These are phyloP conservation scores for Vanacampus margaritifer DNA, from an alignment of 2,113 vertebrate genomes.

Conservation along the genomic window DNA sequence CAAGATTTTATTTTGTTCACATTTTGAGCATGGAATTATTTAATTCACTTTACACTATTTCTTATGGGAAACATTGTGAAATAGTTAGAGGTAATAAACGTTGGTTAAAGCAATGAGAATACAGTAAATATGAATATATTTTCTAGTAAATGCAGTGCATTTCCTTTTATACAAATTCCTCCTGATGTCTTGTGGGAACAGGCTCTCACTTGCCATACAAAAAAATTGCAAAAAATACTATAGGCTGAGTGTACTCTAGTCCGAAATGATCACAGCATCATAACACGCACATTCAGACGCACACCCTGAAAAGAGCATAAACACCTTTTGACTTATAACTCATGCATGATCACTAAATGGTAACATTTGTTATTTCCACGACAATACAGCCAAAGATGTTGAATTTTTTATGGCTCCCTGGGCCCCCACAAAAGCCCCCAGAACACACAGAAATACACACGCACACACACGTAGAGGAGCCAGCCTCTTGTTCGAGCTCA, in stretches of 20 bases:
- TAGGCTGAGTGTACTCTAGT: background rate
- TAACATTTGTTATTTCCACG: constrained; percentile 66
- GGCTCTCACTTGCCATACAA: background rate
- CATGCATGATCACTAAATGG: constrained; percentile 70
- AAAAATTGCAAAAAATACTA: background rate
- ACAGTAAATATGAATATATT: background rate
- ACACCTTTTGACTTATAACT: constrained; percentile 60
- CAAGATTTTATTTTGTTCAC: no score
- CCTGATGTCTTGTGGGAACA: no score
- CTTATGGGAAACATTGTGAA: no score
- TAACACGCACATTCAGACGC: constrained; percentile 23
- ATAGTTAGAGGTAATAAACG: no score
- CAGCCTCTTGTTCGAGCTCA: constrained; percentile 51
- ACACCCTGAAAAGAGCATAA: constrained; percentile 14
- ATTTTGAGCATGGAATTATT: no score
- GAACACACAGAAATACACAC: constrained; percentile 14
- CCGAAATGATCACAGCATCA: constrained; percentile 12
- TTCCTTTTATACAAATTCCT: background rate
- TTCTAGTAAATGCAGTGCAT: background rate
- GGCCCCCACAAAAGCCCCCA: background rate
- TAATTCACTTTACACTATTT: no score
- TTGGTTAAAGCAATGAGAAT: background rate
- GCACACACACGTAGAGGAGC: constrained; percentile 9
- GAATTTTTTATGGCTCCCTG: constrained; percentile 64
- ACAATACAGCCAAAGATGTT: constrained; percentile 59